Conservation (phyloP, 2,888 invertebrate species). For the Liopterus haemorrhoidalis region DNA sequence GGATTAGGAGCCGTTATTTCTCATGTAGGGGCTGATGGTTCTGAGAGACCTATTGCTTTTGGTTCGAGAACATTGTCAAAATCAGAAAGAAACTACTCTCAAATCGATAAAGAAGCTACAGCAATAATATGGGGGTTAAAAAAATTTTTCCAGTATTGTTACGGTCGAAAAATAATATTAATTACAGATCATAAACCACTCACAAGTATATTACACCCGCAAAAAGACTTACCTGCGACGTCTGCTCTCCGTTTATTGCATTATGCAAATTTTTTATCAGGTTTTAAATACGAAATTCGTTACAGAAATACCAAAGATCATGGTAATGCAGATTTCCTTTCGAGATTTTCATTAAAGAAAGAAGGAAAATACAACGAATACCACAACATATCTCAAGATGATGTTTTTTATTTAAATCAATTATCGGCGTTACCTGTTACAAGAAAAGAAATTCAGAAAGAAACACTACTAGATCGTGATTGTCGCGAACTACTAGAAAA, state of each 20-base stretch:
- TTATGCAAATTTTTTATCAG: slow-evolving; percentile 30
- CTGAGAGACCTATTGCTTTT: too few relatives aligned
- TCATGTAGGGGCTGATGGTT: too few relatives aligned
- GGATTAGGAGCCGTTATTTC: too few relatives aligned
- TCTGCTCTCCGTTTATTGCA: slow-evolving; percentile 31
- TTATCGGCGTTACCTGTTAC: slow-evolving; percentile 23
- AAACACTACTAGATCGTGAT: slow-evolving; percentile 16
- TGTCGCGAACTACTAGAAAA: slow-evolving; percentile 16
- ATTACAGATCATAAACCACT: too few relatives aligned
- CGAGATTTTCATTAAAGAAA: slow-evolving; percentile 3
- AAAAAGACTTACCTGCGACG: slow-evolving; percentile 28
- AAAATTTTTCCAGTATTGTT: too few relatives aligned
- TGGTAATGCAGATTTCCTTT: slow-evolving; percentile 20
- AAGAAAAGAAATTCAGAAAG: slow-evolving; percentile 14
- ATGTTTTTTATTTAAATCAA: slow-evolving; percentile 24
- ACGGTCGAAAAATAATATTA: too few relatives aligned
- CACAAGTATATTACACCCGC: slow-evolving; percentile 36
- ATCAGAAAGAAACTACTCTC: too few relatives aligned
- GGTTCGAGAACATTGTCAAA: too few relatives aligned
- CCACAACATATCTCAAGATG: too few relatives aligned
- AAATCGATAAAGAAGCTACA: too few relatives aligned
- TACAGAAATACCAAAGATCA: slow-evolving; percentile 26
- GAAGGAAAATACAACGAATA: neutral
- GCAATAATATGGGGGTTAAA: too few relatives aligned
- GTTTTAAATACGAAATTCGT: slow-evolving; percentile 31